Base-by-base conservation (phyloP, 2,113 vertebrate genomes). In the Hypanus sabinus region DNA sequence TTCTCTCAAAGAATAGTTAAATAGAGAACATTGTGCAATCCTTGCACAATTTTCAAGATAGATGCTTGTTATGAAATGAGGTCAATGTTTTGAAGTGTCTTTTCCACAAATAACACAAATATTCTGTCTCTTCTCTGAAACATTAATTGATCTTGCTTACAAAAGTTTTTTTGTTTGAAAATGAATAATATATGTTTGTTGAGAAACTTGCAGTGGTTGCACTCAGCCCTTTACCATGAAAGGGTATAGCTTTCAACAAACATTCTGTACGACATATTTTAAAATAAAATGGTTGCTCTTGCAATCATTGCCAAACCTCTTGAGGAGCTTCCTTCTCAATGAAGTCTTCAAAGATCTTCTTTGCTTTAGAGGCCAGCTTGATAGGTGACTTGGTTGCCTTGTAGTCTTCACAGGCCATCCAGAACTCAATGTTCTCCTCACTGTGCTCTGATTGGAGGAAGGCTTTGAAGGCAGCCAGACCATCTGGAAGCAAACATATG, bases 371-470 rank as follows among this genome's bases (percentile, higher is more conserved):
- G 0, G 95, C 95, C 97, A 98, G 97, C 96, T 99, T 98, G 94
- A 95, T 16, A 0, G 97, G 96, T 55, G 97, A 97, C 95, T 98
- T 98, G 95, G 94, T 98, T 96, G 97, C 99, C 96, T 98, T 99
- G 96, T 98, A 99, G 88, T 98, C 97, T 96, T 99, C 98, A 0
- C 99, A 99, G 94, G 98, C 98, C 91, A 97, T 94, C 99, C 99
- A 99, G 96, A 99, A 99, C 96, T 99, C 98, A 0, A 97, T 94
- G 0, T 99, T 99, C 96, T 99, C 99, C 94, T 99, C 98, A 0
- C 98, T 99, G 97, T 99, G 99, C 96, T 99, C 99, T 0, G 98
- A 99, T 96, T 97, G 97, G 96, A 99, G 97, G 96, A 99, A 99
- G 95, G 95, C 97, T 94, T 95, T 96, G 97, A 99, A 99, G 95